Evolutionary conservation across 1,140 invertebrate genomes (phyloP).

Genomic region (Bombus waltoni): DNA sequence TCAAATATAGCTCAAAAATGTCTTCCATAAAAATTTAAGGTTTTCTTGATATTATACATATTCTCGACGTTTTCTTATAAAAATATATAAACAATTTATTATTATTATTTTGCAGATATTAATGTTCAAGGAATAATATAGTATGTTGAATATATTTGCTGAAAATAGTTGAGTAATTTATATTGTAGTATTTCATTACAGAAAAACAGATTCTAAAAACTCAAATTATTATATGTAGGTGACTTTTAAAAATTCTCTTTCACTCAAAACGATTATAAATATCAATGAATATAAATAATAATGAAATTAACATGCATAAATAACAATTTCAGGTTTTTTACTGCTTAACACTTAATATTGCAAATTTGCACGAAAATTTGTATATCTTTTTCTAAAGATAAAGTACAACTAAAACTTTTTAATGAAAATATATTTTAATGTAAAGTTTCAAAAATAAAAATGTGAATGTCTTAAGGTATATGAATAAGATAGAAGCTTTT

Average conservation of each 20-base stretch:
- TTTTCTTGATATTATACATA: constrained; percentile 1
- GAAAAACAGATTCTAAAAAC: background rate
- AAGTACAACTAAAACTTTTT: background rate
- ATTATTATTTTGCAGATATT: constrained; percentile 15
- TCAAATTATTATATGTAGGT: background rate
- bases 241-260: background rate
- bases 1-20: constrained; percentile 19
- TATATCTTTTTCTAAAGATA: background rate
- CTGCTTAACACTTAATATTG: background rate
- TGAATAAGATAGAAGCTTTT: background rate
- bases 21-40: constrained; percentile 34
- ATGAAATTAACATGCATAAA: background rate
- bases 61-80: constrained; percentile 15
- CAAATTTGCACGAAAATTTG: background rate
- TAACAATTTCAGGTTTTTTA: background rate
- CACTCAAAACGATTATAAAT: background rate
- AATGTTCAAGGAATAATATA: constrained; percentile 16
- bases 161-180: constrained; percentile 7
- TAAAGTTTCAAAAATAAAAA: background rate
- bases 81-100: constrained; percentile 24
- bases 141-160: constrained; percentile 1
- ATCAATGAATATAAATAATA: background rate
- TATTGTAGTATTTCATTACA: background rate
- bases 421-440: constrained; percentile 1
- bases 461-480: background rate